These are phyloP conservation scores for Muntiacus muntjak DNA, from an alignment of 2,113 vertebrate genomes.

Conservation along the genomic window DNA sequence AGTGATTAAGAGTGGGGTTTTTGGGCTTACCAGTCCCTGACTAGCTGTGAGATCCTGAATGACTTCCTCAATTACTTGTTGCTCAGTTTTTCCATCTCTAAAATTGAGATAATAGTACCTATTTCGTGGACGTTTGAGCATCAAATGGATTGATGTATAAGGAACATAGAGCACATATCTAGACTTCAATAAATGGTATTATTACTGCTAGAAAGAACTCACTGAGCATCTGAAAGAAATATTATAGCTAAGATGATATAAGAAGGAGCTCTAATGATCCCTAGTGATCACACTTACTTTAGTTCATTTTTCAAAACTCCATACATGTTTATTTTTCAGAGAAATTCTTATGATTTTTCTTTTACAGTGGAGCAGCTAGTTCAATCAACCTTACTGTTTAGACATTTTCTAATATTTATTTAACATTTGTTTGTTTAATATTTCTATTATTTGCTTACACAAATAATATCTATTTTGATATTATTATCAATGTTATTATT, in stretches of 20 bases:
- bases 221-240: neutral
- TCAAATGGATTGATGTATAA: slow-evolving; percentile 53
- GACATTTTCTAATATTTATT: neutral
- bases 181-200: slow-evolving; percentile 35
- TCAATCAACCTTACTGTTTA: neutral
- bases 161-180: slow-evolving; percentile 19
- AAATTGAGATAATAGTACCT: slow-evolving; percentile 48
- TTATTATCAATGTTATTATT: neutral
- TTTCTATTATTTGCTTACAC: neutral
- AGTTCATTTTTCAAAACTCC: slow-evolving; percentile 1
- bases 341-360: slow-evolving; percentile 7
- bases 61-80: slow-evolving; percentile 21
- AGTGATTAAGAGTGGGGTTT: neutral
- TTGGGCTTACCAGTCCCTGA: neutral
- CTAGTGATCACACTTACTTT: neutral
- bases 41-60: neutral
- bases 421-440: neutral
- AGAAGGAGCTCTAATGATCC: slow-evolving; percentile 29
- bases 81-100: slow-evolving; percentile 26
- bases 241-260: neutral
- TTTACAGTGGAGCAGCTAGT: neutral
- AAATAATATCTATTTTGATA: neutral
- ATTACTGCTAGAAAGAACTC: slow-evolving; percentile 48
- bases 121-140: slow-evolving; percentile 39
- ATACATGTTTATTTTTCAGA: neutral